Percentiles rank a stretch among this genome's conserved stretches.
Evolutionary conservation across 2,113 vertebrate genomes (phyloP).

Genomic region (Vulpes lagopus): DNA sequence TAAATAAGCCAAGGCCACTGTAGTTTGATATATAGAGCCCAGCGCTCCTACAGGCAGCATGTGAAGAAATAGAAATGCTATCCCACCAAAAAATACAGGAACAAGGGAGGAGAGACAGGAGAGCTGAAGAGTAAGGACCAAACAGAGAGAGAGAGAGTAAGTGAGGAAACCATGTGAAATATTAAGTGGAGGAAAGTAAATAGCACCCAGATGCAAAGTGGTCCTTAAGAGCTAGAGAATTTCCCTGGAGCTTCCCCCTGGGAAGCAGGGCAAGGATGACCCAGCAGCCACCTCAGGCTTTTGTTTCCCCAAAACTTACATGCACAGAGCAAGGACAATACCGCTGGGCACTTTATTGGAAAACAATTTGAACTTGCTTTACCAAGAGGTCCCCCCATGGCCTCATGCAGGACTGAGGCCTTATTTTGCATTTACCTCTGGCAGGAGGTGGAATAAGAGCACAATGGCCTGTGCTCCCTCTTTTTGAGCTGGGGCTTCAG

Average conservation of each 20-base stretch:
- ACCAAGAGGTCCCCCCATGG: not conserved
- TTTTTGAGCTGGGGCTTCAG: not conserved
- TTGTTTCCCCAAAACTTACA: not conserved
- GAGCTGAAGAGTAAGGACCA: not conserved
- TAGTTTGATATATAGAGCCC: accelerated
- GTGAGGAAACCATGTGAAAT: accelerated
- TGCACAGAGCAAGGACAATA: not conserved
- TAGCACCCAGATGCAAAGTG: not conserved
- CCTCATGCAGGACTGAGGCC: accelerated
- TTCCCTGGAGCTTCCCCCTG: not conserved
- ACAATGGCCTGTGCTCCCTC: not conserved
- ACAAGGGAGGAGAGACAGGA: not conserved
- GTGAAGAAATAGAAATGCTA: not conserved
- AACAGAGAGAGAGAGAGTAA: not conserved
- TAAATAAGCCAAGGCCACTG: not conserved
- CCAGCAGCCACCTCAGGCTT: not conserved
- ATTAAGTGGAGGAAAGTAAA: not conserved
- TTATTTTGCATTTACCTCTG: not conserved
- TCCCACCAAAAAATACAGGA: not conserved
- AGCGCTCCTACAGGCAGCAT: not conserved
- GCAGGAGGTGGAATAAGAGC: too few species aligned
- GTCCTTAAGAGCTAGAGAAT: not conserved
- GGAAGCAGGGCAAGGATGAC: not conserved
- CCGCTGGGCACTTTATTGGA: not conserved
- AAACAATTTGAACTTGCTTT: not conserved